Percentiles rank a stretch among this genome's conserved stretches.
phyloP scores from a whole-genome alignment of 2,888 invertebrate genomes.

The Pyrrhosoma nymphula region DNA sequence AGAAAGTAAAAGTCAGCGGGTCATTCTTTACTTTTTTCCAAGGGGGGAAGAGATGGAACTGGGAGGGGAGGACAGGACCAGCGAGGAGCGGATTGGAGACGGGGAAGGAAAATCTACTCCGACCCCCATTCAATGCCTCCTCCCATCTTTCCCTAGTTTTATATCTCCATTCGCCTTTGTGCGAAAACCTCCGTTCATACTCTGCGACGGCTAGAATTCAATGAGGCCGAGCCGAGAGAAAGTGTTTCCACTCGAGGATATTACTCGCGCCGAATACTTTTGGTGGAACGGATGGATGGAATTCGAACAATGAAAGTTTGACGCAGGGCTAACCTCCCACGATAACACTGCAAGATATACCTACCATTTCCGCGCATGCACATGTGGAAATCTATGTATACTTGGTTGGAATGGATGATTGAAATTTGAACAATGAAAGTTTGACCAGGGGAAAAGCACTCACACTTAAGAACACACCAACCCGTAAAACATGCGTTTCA shows the following conservation, averaged over 20 bases:
- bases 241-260: neutral
- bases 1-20: conserved; percentile 13
- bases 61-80: neutral
- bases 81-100: too few relatives aligned
- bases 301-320: neutral
- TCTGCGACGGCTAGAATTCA: conserved; percentile 39
- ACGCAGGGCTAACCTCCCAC: neutral
- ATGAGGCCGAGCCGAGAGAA: neutral
- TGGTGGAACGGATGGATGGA: too few relatives aligned
- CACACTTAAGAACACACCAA: too few relatives aligned
- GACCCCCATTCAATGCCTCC: neutral
- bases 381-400: too few relatives aligned
- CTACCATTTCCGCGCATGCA: too few relatives aligned
- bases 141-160: conserved; percentile 7
- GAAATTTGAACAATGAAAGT: neutral
- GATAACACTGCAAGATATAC: too few relatives aligned
- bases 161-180: neutral
- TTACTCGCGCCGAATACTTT: neutral
- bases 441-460: neutral
- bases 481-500: too few relatives aligned
- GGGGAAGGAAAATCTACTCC: neutral
- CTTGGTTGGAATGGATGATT: too few relatives aligned
- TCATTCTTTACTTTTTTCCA: conserved; percentile 35
- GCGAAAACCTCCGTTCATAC: conserved; percentile 41
- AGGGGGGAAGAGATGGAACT: neutral